These are phyloP conservation scores for Eilema caniola DNA, from an alignment of 2,888 invertebrate species.

Conservation along the genomic window DNA sequence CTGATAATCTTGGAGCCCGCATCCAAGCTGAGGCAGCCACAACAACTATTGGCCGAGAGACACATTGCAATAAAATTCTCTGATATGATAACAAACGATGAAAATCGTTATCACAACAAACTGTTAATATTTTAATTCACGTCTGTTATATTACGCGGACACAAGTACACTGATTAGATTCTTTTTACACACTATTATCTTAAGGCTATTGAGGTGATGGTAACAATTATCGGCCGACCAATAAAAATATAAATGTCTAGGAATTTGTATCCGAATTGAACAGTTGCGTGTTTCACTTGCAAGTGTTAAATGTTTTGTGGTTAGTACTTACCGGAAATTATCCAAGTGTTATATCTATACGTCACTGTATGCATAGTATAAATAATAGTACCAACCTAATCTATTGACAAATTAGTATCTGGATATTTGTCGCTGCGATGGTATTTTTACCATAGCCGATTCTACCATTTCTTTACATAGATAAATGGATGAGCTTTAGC, in stretches of 20 bases:
- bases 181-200: conserved; percentile 43
- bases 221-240: conserved; percentile 32
- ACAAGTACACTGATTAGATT: conserved; percentile 50
- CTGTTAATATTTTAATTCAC: conserved; percentile 22
- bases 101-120: conserved; percentile 19
- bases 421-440: too few relatives aligned
- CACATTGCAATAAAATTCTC: conserved; percentile 52
- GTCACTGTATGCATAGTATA: too few relatives aligned
- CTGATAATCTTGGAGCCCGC: conserved; percentile 63
- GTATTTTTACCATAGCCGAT: too few relatives aligned
- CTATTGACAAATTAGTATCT: too few relatives aligned
- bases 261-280: background rate
- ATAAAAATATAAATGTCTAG: background rate
- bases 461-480: too few relatives aligned
- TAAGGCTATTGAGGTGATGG: conserved; percentile 26
- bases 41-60: conserved; percentile 58
- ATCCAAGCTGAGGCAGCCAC: conserved; percentile 63
- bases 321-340: background rate
- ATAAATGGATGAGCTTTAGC: too few relatives aligned
- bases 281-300: background rate
- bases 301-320: background rate
- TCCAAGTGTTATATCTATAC: background rate
- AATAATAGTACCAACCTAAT: too few relatives aligned
- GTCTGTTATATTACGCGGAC: conserved; percentile 27
- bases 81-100: background rate